Conservation (phyloP, 2,113 vertebrate species). For the Actenoides hombroni region DNA sequence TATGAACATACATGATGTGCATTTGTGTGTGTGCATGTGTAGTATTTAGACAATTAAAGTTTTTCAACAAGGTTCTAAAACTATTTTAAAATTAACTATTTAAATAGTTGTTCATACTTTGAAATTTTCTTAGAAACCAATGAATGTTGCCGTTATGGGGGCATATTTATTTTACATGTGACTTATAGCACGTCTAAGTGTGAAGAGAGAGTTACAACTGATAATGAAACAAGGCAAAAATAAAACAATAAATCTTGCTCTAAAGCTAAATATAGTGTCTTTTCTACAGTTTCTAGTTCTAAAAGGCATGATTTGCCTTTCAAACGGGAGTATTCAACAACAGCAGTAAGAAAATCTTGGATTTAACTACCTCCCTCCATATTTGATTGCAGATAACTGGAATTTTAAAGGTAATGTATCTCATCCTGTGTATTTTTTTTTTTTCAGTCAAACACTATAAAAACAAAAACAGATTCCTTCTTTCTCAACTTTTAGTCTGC, state of each 20-base stretch:
- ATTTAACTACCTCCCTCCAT: background rate
- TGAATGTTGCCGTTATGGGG: background rate
- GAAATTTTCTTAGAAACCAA: background rate
- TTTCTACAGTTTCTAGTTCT: background rate
- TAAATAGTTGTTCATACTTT: background rate
- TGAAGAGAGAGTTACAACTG: background rate
- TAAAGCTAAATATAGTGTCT: background rate
- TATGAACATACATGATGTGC: no score
- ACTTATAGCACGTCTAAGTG: background rate
- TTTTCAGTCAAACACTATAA: background rate
- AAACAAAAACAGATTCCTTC: background rate
- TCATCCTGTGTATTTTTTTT: rapidly evolving
- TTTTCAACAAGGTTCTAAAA: background rate
- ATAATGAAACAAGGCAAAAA: background rate
- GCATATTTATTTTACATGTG: background rate
- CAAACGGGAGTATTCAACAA: background rate
- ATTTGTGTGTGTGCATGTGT: background rate
- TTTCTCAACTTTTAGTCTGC: background rate
- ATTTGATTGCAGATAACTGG: background rate
- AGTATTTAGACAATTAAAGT: background rate
- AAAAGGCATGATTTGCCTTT: background rate
- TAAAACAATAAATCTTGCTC: background rate
- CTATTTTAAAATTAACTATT: background rate
- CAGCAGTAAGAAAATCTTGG: background rate
- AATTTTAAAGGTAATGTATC: background rate